Percentiles rank a stretch among this genome's conserved stretches.
These are phyloP conservation scores for Torymus tubicola DNA, from an alignment of 2,888 invertebrate species.

Conservation along the genomic window DNA sequence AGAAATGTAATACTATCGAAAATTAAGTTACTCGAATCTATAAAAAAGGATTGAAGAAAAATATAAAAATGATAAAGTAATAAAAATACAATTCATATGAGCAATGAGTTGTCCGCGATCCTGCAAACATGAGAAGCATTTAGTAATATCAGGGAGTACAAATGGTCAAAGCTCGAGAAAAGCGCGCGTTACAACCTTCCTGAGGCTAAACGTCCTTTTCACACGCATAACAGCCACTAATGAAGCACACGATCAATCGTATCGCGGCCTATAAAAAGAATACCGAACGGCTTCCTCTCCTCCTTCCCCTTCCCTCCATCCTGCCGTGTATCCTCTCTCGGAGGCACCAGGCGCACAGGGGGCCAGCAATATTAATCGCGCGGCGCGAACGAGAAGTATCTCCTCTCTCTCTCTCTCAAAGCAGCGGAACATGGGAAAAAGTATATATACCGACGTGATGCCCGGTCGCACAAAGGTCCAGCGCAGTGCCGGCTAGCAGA, in stretches of 20 bases:
- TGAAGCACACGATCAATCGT: conserved; percentile 45
- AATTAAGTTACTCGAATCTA: too few species aligned
- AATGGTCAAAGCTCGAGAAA: conserved; percentile 12
- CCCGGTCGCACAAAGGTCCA: conserved; percentile 1
- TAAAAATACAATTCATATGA: too few species aligned
- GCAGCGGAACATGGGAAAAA: conserved; percentile 16
- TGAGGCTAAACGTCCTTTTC: conserved; percentile 30
- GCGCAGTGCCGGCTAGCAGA: too few species aligned
- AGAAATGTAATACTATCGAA: too few species aligned
- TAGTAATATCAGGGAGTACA: not conserved
- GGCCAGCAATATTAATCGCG: conserved; percentile 23
- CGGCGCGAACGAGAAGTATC: conserved; percentile 1
- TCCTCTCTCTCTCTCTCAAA: conserved; percentile 11
- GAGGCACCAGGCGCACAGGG: not conserved
- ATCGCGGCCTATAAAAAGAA: conserved; percentile 29
- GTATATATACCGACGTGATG: not conserved
- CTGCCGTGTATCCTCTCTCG: too few species aligned
- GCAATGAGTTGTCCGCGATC: not conserved
- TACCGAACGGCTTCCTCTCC: not conserved
- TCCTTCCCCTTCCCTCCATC: too few species aligned
- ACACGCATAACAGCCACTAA: conserved; percentile 33
- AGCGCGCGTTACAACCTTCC: conserved; percentile 4
- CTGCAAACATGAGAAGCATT: not conserved
- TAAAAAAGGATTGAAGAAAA: too few species aligned
- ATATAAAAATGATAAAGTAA: too few species aligned